Base-by-base conservation (phyloP, 2,797 vertebrate genomes). In the Echeneis naucrates region DNA sequence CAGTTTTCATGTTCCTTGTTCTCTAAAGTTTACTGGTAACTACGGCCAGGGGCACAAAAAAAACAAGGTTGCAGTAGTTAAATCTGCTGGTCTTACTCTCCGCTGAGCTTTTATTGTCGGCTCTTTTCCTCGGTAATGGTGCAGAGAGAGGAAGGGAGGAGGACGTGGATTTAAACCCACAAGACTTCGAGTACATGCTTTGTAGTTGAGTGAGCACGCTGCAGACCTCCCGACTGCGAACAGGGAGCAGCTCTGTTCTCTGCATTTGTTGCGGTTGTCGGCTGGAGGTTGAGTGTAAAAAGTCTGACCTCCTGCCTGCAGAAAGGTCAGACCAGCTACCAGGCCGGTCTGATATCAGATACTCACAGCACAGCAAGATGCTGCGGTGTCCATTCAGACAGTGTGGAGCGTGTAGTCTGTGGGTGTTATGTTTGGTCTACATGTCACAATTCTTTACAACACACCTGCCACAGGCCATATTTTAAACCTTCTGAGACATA, bases 1-100 rank as follows among this genome's bases (percentile, higher is more conserved):
- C 55, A 56, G 66, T 68, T 77, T 78, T 74, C 63, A 61, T 78
- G 68, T 56, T 71, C 35, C 84, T 86, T 85, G 65, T 79, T 84
- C 74, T 19, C 13, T 30, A 35, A 16, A 35, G 47, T 54, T 87
- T 66, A 84, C 57, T 83, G 70, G 72, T 78, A 68, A 57, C 64
- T 51, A 30, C 68, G 54, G 80, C 81, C 80, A 58, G 74, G 77
- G 80, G 81, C 81, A n/a, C 21, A 40, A 50, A 56, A 76, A 88
- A 87, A 53, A 16, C 33, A 76, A 42, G 44, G 48, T 5, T 24
- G 52, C n/a, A n/a, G n/a, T 45, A 48, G 60, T 9, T 45, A 44
- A 64, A 80, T 50, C 68, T 51, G 27, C 59, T 64, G 75, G 63
- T 65, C 73, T 77, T 73, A 30, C 68, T 13, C 42, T 47, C 50